Conservation (phyloP, 2,888 invertebrate genomes). For the Horisme vitalbata region DNA sequence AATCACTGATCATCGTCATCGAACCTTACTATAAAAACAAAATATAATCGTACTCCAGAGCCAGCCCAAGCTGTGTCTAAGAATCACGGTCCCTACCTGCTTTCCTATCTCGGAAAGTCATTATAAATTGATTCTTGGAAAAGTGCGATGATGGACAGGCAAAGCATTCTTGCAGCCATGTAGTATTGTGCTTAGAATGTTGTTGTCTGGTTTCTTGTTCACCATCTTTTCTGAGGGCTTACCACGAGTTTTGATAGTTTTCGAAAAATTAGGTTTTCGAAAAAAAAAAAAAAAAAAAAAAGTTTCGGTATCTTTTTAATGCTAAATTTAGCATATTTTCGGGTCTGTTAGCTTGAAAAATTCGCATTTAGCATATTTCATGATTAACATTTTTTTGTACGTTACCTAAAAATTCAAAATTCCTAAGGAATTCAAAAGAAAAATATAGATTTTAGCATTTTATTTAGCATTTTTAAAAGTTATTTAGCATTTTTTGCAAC, state of each 20-base stretch:
- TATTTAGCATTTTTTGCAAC: too few relatives aligned
- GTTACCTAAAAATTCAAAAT: too few relatives aligned
- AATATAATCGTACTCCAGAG: background rate
- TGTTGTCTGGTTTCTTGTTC: constrained; percentile 11
- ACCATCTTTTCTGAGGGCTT: background rate
- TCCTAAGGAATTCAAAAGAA: too few relatives aligned
- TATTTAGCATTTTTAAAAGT: too few relatives aligned
- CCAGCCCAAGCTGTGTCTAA: constrained; percentile 6
- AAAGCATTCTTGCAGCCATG: constrained; percentile 17
- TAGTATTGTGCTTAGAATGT: constrained; percentile 6
- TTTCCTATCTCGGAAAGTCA: constrained; percentile 17
- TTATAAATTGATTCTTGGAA: constrained; percentile 20
- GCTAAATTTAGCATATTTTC: too few relatives aligned
- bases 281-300: too few relatives aligned
- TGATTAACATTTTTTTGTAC: too few relatives aligned
- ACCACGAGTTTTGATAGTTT: background rate
- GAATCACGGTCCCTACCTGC: constrained; percentile 10
- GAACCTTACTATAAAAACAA: constrained; percentile 1
- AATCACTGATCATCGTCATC: too few relatives aligned
- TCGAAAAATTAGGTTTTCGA: background rate
- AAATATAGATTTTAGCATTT: too few relatives aligned
- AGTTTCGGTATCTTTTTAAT: too few relatives aligned
- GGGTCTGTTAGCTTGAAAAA: too few relatives aligned
- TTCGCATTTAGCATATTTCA: too few relatives aligned
- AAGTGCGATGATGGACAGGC: constrained; percentile 7